Base-by-base conservation (phyloP, 2,888 invertebrate species). In the Melanostoma scalare region DNA sequence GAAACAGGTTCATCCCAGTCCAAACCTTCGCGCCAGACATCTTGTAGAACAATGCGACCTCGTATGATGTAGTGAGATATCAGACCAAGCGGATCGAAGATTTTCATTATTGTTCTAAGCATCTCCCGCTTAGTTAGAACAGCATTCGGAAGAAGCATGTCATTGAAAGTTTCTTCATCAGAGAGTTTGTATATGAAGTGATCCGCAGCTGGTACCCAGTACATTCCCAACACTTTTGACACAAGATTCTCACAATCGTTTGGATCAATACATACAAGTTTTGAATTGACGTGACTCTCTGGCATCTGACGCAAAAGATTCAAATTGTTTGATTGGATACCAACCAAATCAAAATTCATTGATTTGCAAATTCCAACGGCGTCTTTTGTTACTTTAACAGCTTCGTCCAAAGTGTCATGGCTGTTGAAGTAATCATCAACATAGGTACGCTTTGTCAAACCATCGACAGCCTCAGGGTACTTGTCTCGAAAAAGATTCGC, bases 361-460 rank as follows among this genome's bases (percentile, higher is more conserved):
- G 40, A 40, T 56, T 56, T 30, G 4, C 56, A 30, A 5, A 53
- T 53, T 20, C 53, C n/a, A 46, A 61, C 44, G 8, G 10, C 50
- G 30, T 50, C 50, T 6, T 20, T 50, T 20, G 50, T 50, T 10
- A 50, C 50, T 8, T 3, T 8, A 3, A 50, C 20, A 50, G 50
- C 50, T 20, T 50, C 31, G 30, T 48, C 38, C 6, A 52, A 3
- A 2, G 36, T 6, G 4, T 46, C 33, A 31, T 40, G 40, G n/a
- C 40, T 56, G 30, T 56, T 40, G 10, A 33, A 44, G 38, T 63
- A 79, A 58, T 85, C 84, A 40, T 85, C 69, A 0, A 85, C 74
- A 42, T 84, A 78, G 31, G 74, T 75, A 65, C 68, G 46, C 3
- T 74, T 9, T 35, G 53, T 6, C 35, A 85, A 68, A 4, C 48